Evolutionary conservation across 1,140 invertebrate species (phyloP).

Genomic region (Intoshia linei): DNA sequence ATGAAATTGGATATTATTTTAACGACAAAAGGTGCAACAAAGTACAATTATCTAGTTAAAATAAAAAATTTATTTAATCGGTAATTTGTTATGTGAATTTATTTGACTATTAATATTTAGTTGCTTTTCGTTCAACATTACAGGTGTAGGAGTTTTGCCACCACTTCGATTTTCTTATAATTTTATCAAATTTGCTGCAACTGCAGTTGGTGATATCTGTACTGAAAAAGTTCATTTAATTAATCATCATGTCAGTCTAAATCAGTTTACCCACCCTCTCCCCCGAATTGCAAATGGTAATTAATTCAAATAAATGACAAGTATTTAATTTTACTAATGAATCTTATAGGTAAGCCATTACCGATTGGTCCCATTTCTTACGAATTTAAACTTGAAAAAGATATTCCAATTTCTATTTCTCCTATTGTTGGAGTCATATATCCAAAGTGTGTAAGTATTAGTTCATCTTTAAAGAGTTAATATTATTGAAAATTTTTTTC

Average conservation of each 20-base stretch:
- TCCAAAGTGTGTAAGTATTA: constrained; percentile 15
- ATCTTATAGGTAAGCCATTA: not conserved
- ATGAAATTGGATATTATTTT: constrained; percentile 20
- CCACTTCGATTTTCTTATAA: constrained; percentile 19
- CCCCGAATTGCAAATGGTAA: constrained; percentile 16
- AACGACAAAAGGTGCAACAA: constrained; percentile 15
- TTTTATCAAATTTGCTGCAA: constrained; percentile 17
- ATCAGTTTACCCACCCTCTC: constrained; percentile 19
- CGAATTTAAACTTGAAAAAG: constrained; percentile 18
- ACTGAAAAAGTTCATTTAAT: constrained; percentile 12
- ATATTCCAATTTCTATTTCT: constrained; percentile 15
- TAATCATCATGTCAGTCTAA: constrained; percentile 17
- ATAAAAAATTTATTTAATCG: constrained; percentile 21
- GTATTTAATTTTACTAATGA: not conserved
- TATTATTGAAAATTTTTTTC: too few species aligned
- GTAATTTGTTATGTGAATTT: constrained; percentile 7
- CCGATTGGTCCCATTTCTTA: constrained; percentile 21
- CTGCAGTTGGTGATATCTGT: constrained; percentile 15
- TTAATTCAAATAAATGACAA: not conserved
- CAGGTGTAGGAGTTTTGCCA: constrained; percentile 19
- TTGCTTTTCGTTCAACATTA: constrained; percentile 10
- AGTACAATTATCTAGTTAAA: constrained; percentile 17
- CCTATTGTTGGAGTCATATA: constrained; percentile 20
- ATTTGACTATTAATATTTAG: constrained; percentile 1
- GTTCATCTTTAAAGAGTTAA: too few species aligned